A percentile compares a stretch with the other conserved stretches of the same genome.
phyloP scores from a whole-genome alignment of 2,113 vertebrate genomes.

The Setophaga petechia region DNA sequence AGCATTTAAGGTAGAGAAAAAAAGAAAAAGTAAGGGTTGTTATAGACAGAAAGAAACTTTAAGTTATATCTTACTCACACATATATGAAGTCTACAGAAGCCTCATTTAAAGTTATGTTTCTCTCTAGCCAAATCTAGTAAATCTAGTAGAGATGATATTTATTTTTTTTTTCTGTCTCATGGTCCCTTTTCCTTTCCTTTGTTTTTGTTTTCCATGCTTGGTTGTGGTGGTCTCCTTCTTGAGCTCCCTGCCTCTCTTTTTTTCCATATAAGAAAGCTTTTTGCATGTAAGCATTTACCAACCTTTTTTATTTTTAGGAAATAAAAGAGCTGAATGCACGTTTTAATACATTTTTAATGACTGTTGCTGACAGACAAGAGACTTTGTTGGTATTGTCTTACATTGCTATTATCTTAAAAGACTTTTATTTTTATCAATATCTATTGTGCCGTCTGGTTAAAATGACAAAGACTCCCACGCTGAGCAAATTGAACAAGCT shows the following conservation, averaged over 20 bases:
- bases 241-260: slow-evolving; percentile 11
- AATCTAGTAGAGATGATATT: neutral
- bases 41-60: slow-evolving; percentile 24
- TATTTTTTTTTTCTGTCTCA: neutral
- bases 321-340: slow-evolving; percentile 62
- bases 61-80: slow-evolving; percentile 20
- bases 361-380: slow-evolving; percentile 51
- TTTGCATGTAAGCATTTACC: slow-evolving; percentile 53
- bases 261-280: slow-evolving; percentile 61
- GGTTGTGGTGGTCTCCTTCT: slow-evolving; percentile 55
- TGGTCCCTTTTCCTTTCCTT: slow-evolving; percentile 32
- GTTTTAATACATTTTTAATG: slow-evolving; percentile 78
- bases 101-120: slow-evolving; percentile 59
- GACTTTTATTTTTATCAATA: slow-evolving; percentile 76
- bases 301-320: slow-evolving; percentile 66
- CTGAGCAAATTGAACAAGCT: slow-evolving; percentile 66
- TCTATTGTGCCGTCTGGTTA: slow-evolving; percentile 69
- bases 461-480: slow-evolving; percentile 72
- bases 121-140: slow-evolving; percentile 11
- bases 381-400: slow-evolving; percentile 71
- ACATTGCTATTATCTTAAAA: slow-evolving; percentile 71
- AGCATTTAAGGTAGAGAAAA: neutral
- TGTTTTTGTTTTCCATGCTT: slow-evolving; percentile 59
- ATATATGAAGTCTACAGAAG: neutral
- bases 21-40: neutral